These are phyloP conservation scores for Drosophila ercepeae DNA, from an alignment of 1,140 invertebrate species.

Conservation along the genomic window DNA sequence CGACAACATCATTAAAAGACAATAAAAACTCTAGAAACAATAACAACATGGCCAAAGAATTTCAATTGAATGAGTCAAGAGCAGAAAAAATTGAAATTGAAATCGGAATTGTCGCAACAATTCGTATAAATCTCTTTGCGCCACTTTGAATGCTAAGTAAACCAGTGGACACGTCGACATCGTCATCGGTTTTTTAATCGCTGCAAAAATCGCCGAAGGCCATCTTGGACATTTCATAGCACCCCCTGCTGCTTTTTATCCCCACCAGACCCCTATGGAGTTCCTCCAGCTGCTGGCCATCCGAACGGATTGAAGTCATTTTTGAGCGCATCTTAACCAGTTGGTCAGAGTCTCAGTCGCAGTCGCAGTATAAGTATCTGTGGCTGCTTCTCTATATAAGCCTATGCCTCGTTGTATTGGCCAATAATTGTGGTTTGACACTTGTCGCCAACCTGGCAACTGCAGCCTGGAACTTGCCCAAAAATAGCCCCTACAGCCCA, in stretches of 20 bases:
- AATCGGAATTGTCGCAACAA: conserved; percentile 41
- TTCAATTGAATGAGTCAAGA: conserved; percentile 55
- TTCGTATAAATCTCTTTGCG: conserved; percentile 66
- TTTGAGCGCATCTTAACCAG: conserved; percentile 76
- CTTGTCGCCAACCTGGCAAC: conserved; percentile 39
- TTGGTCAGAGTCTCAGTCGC: conserved; percentile 23
- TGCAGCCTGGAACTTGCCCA: conserved; percentile 3
- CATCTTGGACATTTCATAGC: conserved; percentile 74
- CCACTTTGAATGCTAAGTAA: conserved; percentile 69
- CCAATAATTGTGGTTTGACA: conserved; percentile 53
- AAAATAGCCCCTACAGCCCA: conserved; percentile 16
- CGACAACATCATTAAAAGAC: conserved; percentile 44
- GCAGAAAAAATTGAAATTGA: conserved; percentile 15
- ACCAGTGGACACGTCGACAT: conserved; percentile 32
- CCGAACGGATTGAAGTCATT: conserved; percentile 66
- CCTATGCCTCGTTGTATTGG: conserved; percentile 31
- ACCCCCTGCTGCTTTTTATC: conserved; percentile 17
- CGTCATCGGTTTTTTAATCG: conserved; percentile 75
- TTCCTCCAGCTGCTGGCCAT: conserved; percentile 20
- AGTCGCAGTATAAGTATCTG: conserved; percentile 5
- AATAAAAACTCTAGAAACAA: conserved; percentile 16
- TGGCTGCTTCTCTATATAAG: conserved; percentile 19
- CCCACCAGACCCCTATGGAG: not conserved
- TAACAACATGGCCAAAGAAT: conserved; percentile 39
- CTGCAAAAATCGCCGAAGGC: conserved; percentile 74